Evolutionary conservation across 1,140 invertebrate species (phyloP).

Genomic region (Telenomus remus): DNA sequence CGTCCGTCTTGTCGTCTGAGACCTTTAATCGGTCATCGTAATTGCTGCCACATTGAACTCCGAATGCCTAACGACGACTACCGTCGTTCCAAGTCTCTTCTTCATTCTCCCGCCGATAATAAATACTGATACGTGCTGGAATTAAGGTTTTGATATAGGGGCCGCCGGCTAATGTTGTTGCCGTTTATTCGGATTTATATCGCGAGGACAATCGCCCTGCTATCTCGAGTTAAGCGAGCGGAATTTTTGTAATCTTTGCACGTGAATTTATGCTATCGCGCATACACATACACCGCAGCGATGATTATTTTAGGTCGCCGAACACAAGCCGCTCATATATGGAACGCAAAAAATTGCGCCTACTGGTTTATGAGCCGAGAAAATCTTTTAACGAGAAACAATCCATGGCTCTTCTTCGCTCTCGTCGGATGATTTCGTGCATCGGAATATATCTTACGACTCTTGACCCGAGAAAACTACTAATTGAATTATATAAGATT

Average conservation of each 20-base stretch:
- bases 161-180: constrained; percentile 12
- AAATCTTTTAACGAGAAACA: neutral
- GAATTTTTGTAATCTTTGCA: constrained; percentile 31
- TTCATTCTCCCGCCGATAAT: constrained; percentile 26
- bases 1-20: constrained; percentile 25
- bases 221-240: constrained; percentile 12
- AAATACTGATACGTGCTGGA: constrained; percentile 32
- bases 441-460: too few relatives aligned
- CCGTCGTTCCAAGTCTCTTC: constrained; percentile 7
- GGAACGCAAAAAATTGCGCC: neutral
- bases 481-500: too few relatives aligned
- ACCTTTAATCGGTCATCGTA: constrained; percentile 53
- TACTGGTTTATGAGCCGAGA: neutral
- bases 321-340: neutral
- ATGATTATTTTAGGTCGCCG: constrained; percentile 21
- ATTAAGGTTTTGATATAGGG: constrained; percentile 33
- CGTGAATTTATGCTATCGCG: constrained; percentile 26
- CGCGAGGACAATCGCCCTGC: constrained; percentile 6
- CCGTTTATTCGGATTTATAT: constrained; percentile 23
- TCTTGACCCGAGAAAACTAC: too few relatives aligned
- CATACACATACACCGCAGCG: neutral
- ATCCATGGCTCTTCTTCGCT: neutral
- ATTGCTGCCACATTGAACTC: constrained; percentile 39
- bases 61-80: constrained; percentile 31
- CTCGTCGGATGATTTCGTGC: too few relatives aligned